Conservation (phyloP, 2,797 vertebrate species). For the Chanos chanos region DNA sequence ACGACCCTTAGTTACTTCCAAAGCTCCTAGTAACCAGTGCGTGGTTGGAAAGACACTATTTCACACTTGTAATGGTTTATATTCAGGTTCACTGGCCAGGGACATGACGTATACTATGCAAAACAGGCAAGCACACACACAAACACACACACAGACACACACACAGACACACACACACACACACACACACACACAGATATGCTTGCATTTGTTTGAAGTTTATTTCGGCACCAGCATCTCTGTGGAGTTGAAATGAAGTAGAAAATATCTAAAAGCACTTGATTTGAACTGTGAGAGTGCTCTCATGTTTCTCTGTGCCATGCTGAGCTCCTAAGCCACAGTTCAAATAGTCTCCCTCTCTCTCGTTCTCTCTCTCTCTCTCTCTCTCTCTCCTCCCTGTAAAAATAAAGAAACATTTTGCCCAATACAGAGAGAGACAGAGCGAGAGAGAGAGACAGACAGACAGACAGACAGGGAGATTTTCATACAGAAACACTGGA, state of each 20-base stretch:
- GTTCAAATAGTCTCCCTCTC: constrained; percentile 78
- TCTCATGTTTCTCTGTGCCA: constrained; percentile 82
- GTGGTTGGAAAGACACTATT: constrained; percentile 38
- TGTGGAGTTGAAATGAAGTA: constrained; percentile 81
- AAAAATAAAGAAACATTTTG: too few relatives aligned
- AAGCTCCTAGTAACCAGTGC: constrained; percentile 27
- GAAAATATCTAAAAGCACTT: constrained; percentile 81
- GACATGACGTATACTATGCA: constrained; percentile 49
- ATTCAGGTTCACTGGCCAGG: constrained; percentile 78
- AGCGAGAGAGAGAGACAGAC: neutral
- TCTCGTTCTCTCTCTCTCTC: constrained; percentile 53
- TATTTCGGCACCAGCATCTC: constrained; percentile 69
- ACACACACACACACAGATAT: neutral
- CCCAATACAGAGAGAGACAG: too few relatives aligned
- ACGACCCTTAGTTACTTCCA: constrained; percentile 42
- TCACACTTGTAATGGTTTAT: constrained; percentile 79
- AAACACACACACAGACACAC: neutral
- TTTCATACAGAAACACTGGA: constrained; percentile 40
- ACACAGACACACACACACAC: neutral
- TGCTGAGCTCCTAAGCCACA: constrained; percentile 86
- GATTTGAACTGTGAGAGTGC: constrained; percentile 82
- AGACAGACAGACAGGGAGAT: constrained; percentile 36
- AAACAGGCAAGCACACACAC: constrained; percentile 65
- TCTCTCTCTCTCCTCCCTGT: constrained; percentile 62
- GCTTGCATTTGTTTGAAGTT: constrained; percentile 72